phyloP scores from a whole-genome alignment of 2,888 invertebrate genomes.

The Sabellastarte sp. region DNA sequence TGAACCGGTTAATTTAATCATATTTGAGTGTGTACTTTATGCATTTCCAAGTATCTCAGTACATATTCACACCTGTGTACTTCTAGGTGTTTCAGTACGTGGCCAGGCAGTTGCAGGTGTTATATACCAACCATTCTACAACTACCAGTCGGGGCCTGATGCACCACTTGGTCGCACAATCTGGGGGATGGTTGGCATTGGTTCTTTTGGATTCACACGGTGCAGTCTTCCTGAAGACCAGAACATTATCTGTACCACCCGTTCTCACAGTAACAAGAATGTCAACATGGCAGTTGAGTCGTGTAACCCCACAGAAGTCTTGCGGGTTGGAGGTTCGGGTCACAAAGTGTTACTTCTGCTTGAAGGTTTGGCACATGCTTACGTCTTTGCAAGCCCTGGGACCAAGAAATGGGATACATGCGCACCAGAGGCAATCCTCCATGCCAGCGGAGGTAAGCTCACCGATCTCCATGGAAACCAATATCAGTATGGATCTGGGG shows the following conservation, averaged over 20 bases:
- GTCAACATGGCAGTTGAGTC: constrained; percentile 83
- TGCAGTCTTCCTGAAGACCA: constrained; percentile 62
- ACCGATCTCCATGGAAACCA: constrained; percentile 75
- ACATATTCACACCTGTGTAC: too few relatives aligned
- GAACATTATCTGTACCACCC: constrained; percentile 86
- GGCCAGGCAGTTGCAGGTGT: constrained; percentile 90
- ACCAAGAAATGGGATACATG: constrained; percentile 99
- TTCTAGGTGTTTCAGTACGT: constrained; percentile 79
- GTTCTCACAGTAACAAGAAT: constrained; percentile 82
- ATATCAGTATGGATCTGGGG: constrained; percentile 62
- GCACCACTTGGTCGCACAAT: constrained; percentile 77
- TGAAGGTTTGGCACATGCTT: constrained; percentile 94
- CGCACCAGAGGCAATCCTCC: constrained; percentile 91
- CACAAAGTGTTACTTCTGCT: constrained; percentile 87
- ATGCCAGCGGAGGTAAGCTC: constrained; percentile 81
- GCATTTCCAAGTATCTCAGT: too few relatives aligned
- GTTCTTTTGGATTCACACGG: constrained; percentile 43
- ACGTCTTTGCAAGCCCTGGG: constrained; percentile 92
- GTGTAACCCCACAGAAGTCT: constrained; percentile 77
- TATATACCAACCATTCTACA: constrained; percentile 95
- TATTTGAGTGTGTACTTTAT: too few relatives aligned
- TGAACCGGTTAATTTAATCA: too few relatives aligned
- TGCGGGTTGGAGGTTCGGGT: constrained; percentile 91
- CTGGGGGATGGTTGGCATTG: constrained; percentile 86
- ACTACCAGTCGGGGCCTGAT: constrained; percentile 59